These are phyloP conservation scores for Megaceryle alcyon DNA, from an alignment of 2,797 vertebrate genomes.

Conservation along the genomic window DNA sequence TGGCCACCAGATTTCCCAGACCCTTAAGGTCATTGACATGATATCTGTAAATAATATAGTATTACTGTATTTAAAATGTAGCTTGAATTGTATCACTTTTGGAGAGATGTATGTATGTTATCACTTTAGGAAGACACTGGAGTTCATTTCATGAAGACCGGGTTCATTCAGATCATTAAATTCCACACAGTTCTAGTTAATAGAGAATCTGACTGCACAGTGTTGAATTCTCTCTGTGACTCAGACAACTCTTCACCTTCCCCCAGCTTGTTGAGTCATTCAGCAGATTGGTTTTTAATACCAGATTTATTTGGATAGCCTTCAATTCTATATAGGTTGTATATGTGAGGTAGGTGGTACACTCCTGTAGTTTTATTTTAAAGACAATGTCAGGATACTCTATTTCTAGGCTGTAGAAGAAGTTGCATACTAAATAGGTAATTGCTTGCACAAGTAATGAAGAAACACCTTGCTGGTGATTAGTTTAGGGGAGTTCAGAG, in stretches of 20 bases:
- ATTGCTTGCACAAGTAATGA: background rate
- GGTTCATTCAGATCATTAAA: conserved; percentile 69
- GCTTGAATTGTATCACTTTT: background rate
- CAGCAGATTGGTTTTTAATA: conserved; percentile 54
- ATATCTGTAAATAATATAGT: background rate
- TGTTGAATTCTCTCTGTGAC: conserved; percentile 65
- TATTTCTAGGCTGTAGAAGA: background rate
- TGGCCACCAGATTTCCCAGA: background rate
- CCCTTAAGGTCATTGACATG: background rate
- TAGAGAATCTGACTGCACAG: conserved; percentile 70
- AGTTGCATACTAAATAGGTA: background rate
- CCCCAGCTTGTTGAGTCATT: conserved; percentile 68
- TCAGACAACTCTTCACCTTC: conserved; percentile 60
- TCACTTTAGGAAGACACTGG: conserved; percentile 51
- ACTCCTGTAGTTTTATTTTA: background rate
- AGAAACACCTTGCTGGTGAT: background rate
- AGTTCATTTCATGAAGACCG: conserved; percentile 49
- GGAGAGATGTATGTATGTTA: conserved; percentile 54
- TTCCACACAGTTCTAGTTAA: conserved; percentile 68
- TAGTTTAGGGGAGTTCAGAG: background rate
- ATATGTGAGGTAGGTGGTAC: background rate
- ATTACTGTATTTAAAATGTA: background rate
- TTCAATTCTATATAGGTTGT: background rate
- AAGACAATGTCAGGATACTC: background rate
- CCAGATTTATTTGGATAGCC: conserved; percentile 4